Conservation (phyloP, 2,888 invertebrate species). For the Petrolisthes cinctipes region DNA sequence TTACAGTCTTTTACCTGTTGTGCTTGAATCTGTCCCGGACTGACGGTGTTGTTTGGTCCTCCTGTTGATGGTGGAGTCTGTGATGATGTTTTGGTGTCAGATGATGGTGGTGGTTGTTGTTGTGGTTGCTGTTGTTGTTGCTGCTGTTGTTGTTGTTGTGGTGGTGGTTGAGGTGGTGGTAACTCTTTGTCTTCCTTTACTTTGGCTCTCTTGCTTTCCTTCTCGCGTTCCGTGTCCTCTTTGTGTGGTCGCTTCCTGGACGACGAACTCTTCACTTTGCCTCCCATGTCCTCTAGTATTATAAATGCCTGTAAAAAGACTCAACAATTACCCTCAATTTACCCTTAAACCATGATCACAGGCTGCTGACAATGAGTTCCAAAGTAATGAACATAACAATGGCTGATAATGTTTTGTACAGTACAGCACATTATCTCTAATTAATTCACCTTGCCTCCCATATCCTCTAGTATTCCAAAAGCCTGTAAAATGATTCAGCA, state of each 20-base stretch:
- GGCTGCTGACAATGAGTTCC: too few species aligned
- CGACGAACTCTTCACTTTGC: constrained; percentile 57
- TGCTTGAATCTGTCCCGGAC: constrained; percentile 61
- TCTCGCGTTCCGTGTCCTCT: constrained; percentile 58
- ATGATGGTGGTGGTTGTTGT: too few species aligned
- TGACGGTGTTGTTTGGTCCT: constrained; percentile 46
- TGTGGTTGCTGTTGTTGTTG: too few species aligned
- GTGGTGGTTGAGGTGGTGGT: constrained; percentile 29
- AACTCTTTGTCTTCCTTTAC: constrained; percentile 57
- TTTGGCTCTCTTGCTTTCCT: constrained; percentile 54
- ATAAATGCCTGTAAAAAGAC: constrained; percentile 55
- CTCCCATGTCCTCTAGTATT: constrained; percentile 54
- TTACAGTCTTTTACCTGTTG: constrained; percentile 42
- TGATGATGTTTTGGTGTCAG: too few species aligned
- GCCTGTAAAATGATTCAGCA: too few species aligned
- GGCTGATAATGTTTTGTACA: too few species aligned
- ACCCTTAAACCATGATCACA: too few species aligned
- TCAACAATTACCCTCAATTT: too few species aligned
- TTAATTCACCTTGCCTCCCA: too few species aligned
- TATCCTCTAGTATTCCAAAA: too few species aligned
- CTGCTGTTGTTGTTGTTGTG: neutral
- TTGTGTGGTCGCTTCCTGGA: constrained; percentile 63
- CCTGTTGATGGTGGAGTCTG: neutral
- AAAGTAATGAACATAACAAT: too few species aligned
- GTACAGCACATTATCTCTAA: too few species aligned